Evolutionary conservation across 1,140 invertebrate species (phyloP).

Genomic region (Pentalonia nigronervosa): DNA sequence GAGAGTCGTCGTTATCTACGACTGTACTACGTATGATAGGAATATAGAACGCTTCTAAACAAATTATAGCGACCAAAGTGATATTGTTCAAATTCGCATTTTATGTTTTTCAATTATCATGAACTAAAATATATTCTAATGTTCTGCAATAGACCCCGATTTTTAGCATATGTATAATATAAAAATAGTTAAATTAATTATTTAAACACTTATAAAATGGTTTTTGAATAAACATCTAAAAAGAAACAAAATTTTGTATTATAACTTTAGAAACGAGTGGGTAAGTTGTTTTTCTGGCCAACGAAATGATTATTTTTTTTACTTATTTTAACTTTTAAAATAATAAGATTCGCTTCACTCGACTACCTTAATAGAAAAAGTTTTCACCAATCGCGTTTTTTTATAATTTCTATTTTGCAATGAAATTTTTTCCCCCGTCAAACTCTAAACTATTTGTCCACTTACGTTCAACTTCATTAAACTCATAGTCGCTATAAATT

Average conservation of each 20-base stretch:
- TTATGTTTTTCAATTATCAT: no score
- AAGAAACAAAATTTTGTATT: neutral
- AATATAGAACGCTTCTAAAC: neutral
- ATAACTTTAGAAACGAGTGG: neutral
- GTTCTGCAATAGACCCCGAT: no score
- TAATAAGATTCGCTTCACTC: neutral
- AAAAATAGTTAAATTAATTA: neutral
- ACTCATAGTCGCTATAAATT: neutral
- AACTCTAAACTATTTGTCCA: neutral
- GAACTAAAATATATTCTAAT: no score
- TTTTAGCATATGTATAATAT: no score
- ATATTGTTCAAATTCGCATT: neutral
- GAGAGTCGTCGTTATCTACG: neutral
- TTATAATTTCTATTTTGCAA: neutral
- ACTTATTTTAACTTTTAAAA: conserved; percentile 14
- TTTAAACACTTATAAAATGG: neutral
- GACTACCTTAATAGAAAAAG: neutral
- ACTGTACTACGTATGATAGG: neutral
- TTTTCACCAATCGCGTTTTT: neutral
- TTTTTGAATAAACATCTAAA: no score
- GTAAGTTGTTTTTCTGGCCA: neutral
- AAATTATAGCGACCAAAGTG: neutral
- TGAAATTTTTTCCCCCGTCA: neutral
- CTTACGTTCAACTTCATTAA: neutral
- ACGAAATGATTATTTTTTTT: neutral